Conservation (phyloP, 2,113 vertebrate genomes). For the Colossoma macropomum region DNA sequence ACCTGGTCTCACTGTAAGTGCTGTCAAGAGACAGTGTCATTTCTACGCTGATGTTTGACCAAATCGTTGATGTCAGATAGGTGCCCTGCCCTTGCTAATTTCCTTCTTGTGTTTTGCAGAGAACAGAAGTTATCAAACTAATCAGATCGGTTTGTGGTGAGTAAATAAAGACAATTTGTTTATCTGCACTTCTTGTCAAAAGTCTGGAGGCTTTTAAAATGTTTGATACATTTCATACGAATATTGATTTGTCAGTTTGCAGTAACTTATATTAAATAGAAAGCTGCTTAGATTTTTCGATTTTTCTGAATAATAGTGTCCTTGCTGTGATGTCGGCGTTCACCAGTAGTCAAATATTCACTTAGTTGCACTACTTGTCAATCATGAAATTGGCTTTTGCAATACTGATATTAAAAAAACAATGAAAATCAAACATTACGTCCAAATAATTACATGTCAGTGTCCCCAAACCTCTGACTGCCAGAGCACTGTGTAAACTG, state of each 20-base stretch:
- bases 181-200: neutral
- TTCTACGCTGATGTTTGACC: neutral
- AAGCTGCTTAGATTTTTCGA: too few relatives aligned
- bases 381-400: too few relatives aligned
- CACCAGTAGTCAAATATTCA: too few relatives aligned
- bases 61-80: neutral
- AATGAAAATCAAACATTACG: too few relatives aligned
- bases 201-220: neutral
- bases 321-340: too few relatives aligned
- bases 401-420: too few relatives aligned
- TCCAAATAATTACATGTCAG: too few relatives aligned
- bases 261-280: too few relatives aligned
- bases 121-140: slow-evolving; percentile 85
- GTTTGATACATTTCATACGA: neutral
- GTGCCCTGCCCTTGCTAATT: neutral
- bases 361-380: too few relatives aligned
- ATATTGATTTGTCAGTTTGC: too few relatives aligned
- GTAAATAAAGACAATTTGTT: slow-evolving; percentile 52
- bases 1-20: slow-evolving; percentile 84
- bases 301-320: too few relatives aligned
- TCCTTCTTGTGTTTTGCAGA: slow-evolving; percentile 70
- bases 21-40: neutral
- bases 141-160: slow-evolving; percentile 89
- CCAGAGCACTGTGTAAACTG: neutral
- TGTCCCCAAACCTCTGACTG: neutral